Evolutionary conservation across 1,140 invertebrate species (phyloP), one percentile per base, ranked within the genome.

Genomic region (Apolygus lucorum): DNA sequence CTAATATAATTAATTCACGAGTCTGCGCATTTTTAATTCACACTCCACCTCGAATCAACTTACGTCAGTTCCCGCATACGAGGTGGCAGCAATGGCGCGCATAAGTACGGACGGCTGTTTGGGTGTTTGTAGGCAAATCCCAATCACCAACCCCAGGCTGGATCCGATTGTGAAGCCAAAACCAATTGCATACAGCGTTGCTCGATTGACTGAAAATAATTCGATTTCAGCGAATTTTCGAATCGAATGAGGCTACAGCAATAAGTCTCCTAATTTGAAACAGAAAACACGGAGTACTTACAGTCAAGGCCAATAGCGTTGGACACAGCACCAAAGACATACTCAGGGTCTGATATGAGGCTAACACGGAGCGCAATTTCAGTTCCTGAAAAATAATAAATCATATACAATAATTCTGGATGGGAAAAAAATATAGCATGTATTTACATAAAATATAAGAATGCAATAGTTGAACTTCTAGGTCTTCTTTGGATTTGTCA

Each of bases 21-120:
- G n/a, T n/a, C n/a, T n/a, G n/a, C n/a, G n/a, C n/a, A n/a, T n/a
- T n/a, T n/a, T n/a, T n/a, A n/a, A n/a, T n/a, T n/a, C n/a, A n/a
- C n/a, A n/a, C n/a, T n/a, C n/a, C 8, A 49, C 34, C 17, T 11
- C 34, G 34, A 11, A 49, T 17, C 70, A 62, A 73, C 75, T 76
- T 79, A 85, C 83, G 76, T 85, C 83, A 49, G 80, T 75, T 67
- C 83, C 84, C 69, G 78, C 76, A 73, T 84, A 85, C 72, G 77
- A 77, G 67, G 79, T 80, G 73, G 83, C 83, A 70, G 83, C 80
- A 22, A 84, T 73, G 62, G 83, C 81, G 78, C 80, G 82, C 79
- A 85, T 83, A 67, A 79, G 76, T 69, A 80, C 78, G 26, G 79
- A 69, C 65, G 79, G 76, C 70, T 72, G 73, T 64, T 77, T 73